Evolutionary conservation across 2,888 invertebrate species (phyloP).

Genomic region (Nephrotoma flavescens): DNA sequence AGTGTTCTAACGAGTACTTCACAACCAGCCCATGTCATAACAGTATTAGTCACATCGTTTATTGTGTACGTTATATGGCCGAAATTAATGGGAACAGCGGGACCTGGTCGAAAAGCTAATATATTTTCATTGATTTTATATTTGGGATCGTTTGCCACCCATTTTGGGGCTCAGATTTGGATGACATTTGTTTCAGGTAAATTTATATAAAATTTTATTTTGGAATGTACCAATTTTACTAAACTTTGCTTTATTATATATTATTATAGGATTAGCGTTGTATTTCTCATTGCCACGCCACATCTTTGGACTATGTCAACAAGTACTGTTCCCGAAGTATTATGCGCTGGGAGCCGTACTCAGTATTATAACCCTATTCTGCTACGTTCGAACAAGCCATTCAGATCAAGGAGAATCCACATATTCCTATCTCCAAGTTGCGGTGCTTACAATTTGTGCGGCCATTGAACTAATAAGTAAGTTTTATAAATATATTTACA

Average conservation of each 20-base stretch:
- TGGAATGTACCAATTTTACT: neutral
- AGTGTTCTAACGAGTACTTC: slow-evolving; percentile 58
- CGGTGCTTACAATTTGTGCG: slow-evolving; percentile 23
- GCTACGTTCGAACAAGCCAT: slow-evolving; percentile 37
- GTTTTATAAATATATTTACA: neutral
- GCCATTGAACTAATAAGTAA: slow-evolving; percentile 43
- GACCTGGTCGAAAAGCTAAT: slow-evolving; percentile 15
- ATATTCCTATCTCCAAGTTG: slow-evolving; percentile 36
- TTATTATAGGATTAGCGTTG: slow-evolving; percentile 56
- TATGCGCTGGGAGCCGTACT: slow-evolving; percentile 64
- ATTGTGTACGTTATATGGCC: slow-evolving; percentile 37
- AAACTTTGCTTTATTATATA: neutral
- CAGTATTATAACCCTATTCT: slow-evolving; percentile 55
- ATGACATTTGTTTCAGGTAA: slow-evolving; percentile 83
- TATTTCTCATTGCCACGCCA: slow-evolving; percentile 77
- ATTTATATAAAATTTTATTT: slow-evolving; percentile 11
- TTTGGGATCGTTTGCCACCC: slow-evolving; percentile 61
- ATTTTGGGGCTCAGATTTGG: slow-evolving; percentile 82
- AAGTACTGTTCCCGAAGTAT: slow-evolving; percentile 73
- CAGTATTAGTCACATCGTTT: slow-evolving; percentile 41
- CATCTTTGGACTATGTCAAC: slow-evolving; percentile 75
- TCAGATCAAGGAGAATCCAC: slow-evolving; percentile 39
- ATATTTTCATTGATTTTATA: slow-evolving; percentile 44
- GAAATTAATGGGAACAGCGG: slow-evolving; percentile 23
- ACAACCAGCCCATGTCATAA: slow-evolving; percentile 67